A percentile compares a stretch with the other conserved stretches of the same genome.
phyloP scores from a whole-genome alignment of 2,888 invertebrate genomes.

The Agrotis clavis region DNA sequence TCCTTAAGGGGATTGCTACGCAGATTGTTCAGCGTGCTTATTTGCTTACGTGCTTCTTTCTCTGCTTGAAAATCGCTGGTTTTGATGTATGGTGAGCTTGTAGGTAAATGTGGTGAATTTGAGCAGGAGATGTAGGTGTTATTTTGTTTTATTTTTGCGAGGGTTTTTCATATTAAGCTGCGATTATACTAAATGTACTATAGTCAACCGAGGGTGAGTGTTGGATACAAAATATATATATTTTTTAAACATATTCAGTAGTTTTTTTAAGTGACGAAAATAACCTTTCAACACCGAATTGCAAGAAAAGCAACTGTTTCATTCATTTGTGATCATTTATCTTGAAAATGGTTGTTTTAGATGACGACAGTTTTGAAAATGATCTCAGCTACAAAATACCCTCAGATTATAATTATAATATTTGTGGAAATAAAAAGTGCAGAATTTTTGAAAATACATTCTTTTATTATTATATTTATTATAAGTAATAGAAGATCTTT shows the following conservation, averaged over 20 bases:
- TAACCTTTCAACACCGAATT: too few species aligned
- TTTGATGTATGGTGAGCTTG: slow-evolving; percentile 48
- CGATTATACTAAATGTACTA: background rate
- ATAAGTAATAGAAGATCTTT: background rate
- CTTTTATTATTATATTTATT: too few species aligned
- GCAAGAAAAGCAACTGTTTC: too few species aligned
- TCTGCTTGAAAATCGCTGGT: slow-evolving; percentile 28
- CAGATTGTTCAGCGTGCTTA: slow-evolving; percentile 59
- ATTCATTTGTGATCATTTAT: too few species aligned
- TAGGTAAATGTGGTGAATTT: slow-evolving; percentile 35
- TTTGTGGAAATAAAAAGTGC: background rate
- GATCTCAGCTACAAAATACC: too few species aligned
- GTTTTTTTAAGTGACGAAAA: too few species aligned
- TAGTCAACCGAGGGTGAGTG: too few species aligned
- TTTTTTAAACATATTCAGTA: too few species aligned
- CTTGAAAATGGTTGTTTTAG: too few species aligned
- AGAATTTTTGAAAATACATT: background rate
- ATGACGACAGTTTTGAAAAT: too few species aligned
- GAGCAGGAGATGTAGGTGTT: background rate
- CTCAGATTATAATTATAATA: too few species aligned
- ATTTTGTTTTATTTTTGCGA: background rate
- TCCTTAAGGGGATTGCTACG: slow-evolving; percentile 58
- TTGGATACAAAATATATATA: too few species aligned
- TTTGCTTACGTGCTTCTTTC: slow-evolving; percentile 57
- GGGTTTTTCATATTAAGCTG: background rate